Percentiles rank a stretch among this genome's conserved stretches.
Evolutionary conservation across 1,140 invertebrate genomes (phyloP).

Genomic region (Diprion similis): DNA sequence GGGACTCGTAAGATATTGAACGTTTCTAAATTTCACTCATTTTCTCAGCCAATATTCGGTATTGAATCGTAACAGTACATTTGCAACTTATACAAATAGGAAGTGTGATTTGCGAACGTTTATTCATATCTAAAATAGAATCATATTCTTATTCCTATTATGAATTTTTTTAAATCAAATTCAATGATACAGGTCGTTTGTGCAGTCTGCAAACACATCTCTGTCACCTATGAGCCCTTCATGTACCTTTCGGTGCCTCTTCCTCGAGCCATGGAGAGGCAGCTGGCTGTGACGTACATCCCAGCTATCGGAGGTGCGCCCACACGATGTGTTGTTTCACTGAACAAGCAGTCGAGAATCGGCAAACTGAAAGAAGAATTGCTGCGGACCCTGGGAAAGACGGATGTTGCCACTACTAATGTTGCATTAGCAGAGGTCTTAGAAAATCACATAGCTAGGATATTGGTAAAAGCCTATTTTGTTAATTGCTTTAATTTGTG

Average conservation of each 20-base stretch:
- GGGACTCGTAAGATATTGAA: not conserved
- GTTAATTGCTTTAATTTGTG: conserved; percentile 20
- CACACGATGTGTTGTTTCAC: conserved; percentile 65
- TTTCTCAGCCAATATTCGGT: no score
- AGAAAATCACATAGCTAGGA: conserved; percentile 70
- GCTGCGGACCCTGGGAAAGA: conserved; percentile 53
- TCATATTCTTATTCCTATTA: conserved; percentile 20
- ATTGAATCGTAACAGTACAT: no score
- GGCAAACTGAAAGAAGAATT: conserved; percentile 66
- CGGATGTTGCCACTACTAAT: conserved; percentile 53
- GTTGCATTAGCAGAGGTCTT: conserved; percentile 71
- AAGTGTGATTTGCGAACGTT: not conserved
- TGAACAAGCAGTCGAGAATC: conserved; percentile 70
- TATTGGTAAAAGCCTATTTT: conserved; percentile 60
- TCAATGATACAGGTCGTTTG: conserved; percentile 68
- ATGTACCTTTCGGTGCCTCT: conserved; percentile 78
- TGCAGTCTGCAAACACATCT: conserved; percentile 71
- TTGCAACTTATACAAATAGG: no score
- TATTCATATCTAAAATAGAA: not conserved
- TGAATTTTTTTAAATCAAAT: not conserved
- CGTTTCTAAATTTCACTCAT: no score
- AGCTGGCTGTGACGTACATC: conserved; percentile 70
- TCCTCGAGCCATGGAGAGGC: conserved; percentile 72
- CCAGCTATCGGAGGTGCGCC: conserved; percentile 59
- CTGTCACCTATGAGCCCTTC: conserved; percentile 77